These are phyloP conservation scores for Fragariocoptes setiger DNA, from an alignment of 1,140 invertebrate genomes.

Conservation along the genomic window DNA sequence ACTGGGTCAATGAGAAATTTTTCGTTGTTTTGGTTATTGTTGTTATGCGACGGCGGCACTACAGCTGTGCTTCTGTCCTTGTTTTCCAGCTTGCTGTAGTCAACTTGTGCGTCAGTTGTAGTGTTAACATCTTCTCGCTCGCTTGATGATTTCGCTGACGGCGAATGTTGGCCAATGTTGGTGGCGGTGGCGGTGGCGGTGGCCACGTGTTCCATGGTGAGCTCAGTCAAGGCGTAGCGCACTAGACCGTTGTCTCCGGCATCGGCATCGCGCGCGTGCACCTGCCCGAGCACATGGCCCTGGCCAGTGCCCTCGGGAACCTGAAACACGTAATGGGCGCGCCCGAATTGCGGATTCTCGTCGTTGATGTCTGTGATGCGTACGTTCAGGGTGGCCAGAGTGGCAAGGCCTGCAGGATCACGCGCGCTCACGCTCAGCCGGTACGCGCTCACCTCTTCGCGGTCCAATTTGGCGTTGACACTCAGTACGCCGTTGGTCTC, in stretches of 20 bases:
- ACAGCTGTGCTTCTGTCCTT: background rate
- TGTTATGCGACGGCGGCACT: no score
- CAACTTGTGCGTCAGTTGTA: no score
- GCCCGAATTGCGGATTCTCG: slow-evolving; percentile 35
- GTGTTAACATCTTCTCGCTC: no score
- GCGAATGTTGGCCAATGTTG: no score
- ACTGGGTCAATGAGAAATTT: no score
- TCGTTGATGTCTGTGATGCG: slow-evolving; percentile 65
- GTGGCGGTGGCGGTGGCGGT: no score
- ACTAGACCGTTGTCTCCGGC: slow-evolving; percentile 29
- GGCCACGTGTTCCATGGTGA: no score
- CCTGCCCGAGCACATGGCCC: slow-evolving; percentile 31
- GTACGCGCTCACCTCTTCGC: slow-evolving; percentile 52
- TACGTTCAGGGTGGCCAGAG: slow-evolving; percentile 45
- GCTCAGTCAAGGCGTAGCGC: slow-evolving; percentile 20
- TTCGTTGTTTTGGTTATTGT: no score
- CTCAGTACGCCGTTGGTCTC: slow-evolving; percentile 41
- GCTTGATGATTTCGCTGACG: no score
- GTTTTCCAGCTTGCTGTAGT: background rate
- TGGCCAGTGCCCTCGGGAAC: slow-evolving; percentile 42
- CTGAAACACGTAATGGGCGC: slow-evolving; percentile 44
- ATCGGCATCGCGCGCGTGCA: slow-evolving; percentile 39
- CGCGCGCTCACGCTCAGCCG: slow-evolving; percentile 48
- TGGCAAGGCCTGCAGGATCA: slow-evolving; percentile 36
- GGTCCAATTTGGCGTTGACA: slow-evolving; percentile 44